Percentiles rank a stretch among this genome's conserved stretches.
phyloP scores from a whole-genome alignment of 2,797 vertebrate genomes.

The Setipinna tenuifilis region DNA sequence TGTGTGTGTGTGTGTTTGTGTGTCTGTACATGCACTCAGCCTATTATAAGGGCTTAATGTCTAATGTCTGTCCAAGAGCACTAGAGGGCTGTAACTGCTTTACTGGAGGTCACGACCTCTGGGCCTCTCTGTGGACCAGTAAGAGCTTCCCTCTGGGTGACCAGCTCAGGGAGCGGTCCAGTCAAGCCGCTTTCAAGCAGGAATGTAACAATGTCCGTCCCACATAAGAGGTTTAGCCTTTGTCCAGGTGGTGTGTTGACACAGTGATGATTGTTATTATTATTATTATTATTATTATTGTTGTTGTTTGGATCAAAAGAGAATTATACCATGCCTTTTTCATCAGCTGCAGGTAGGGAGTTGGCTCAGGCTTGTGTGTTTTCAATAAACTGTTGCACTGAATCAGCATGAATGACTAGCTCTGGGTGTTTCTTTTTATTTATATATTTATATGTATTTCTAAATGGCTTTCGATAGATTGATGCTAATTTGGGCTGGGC shows the following conservation, averaged over 20 bases:
- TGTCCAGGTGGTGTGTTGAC: neutral
- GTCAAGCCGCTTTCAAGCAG: neutral
- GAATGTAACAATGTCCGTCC: neutral
- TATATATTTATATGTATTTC: too few relatives aligned
- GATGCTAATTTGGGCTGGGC: neutral
- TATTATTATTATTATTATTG: too few relatives aligned
- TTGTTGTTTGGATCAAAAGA: neutral
- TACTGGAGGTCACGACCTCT: neutral
- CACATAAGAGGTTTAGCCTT: slow-evolving; percentile 6
- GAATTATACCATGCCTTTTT: neutral
- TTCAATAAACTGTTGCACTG: neutral
- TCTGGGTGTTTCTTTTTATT: neutral
- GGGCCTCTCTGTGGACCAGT: neutral
- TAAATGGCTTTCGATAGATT: neutral
- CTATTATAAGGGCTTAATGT: neutral
- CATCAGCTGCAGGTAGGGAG: neutral
- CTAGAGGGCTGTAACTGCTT: neutral
- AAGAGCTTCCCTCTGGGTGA: neutral
- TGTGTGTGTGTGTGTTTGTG: too few relatives aligned
- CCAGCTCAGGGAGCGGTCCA: neutral
- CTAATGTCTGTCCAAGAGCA: neutral
- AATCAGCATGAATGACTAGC: neutral
- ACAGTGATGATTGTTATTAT: neutral
- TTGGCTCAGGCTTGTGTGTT: neutral
- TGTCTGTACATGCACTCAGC: neutral